phyloP scores from a whole-genome alignment of 2,888 invertebrate genomes.

The Tenthredo scrophulariae region DNA sequence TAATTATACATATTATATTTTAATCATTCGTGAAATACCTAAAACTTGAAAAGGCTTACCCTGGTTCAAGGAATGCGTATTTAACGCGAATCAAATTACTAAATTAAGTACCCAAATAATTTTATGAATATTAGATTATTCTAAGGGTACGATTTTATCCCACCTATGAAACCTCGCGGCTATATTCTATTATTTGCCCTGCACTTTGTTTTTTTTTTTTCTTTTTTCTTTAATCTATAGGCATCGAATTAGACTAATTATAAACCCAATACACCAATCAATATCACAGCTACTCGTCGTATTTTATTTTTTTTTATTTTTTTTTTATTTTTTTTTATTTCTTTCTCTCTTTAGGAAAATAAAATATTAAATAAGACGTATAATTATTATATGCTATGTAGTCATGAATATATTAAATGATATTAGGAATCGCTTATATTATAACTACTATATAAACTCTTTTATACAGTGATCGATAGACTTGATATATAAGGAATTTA shows the following conservation, averaged over 20 bases:
- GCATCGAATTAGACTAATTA: conserved; percentile 52
- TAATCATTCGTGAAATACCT: background rate
- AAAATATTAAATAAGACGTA: conserved; percentile 59
- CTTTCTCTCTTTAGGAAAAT: conserved; percentile 24
- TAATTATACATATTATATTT: conserved; percentile 18
- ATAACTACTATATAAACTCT: conserved; percentile 51
- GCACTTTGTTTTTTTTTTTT: background rate
- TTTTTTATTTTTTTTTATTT: background rate
- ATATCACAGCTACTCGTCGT: conserved; percentile 76
- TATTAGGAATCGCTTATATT: conserved; percentile 63
- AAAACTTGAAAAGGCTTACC: conserved; percentile 13
- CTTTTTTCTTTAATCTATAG: background rate
- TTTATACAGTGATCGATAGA: conserved; percentile 66
- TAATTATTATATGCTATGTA: conserved; percentile 59
- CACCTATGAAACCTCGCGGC: background rate
- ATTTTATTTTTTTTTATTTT: background rate
- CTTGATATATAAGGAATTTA: conserved; percentile 53
- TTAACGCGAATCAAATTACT: background rate
- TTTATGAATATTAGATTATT: background rate
- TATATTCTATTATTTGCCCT: background rate
- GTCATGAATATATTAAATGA: conserved; percentile 54
- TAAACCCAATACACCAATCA: conserved; percentile 72
- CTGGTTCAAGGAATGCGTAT: conserved; percentile 16
- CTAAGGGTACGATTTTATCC: background rate
- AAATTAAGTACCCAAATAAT: background rate